Evolutionary conservation across 2,888 invertebrate genomes (phyloP).

Genomic region (Cheilosia vernalis): DNA sequence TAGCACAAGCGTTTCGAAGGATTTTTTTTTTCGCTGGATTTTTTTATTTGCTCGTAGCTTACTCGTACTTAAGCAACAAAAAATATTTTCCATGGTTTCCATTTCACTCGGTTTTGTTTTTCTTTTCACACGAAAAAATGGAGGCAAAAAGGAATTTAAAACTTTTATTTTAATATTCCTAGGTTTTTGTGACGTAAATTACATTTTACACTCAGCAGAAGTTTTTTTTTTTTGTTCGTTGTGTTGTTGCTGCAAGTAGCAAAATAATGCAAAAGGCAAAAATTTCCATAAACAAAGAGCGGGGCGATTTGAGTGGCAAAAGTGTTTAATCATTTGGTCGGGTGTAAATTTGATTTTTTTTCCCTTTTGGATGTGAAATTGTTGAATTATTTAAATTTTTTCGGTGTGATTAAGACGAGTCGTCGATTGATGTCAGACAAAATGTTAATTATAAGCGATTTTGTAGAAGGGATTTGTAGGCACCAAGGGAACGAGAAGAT

Average conservation of each 20-base stretch:
- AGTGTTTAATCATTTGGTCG: constrained; percentile 66
- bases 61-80: background rate
- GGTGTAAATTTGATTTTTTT: constrained; percentile 37
- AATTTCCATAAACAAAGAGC: background rate
- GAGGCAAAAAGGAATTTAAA: constrained; percentile 12
- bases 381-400: constrained; percentile 68
- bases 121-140: background rate
- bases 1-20: background rate
- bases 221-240: background rate
- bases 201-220: constrained; percentile 22
- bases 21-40: background rate
- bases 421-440: constrained; percentile 62
- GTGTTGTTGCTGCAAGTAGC: constrained; percentile 10
- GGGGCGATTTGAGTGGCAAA: background rate
- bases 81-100: constrained; percentile 25
- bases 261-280: constrained; percentile 14
- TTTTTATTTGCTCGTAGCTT: constrained; percentile 4
- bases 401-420: constrained; percentile 34
- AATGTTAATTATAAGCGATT: constrained; percentile 63
- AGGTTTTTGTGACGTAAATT: constrained; percentile 58
- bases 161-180: constrained; percentile 62
- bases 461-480: constrained; percentile 34
- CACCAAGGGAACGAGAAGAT: constrained; percentile 19
- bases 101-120: constrained; percentile 30
- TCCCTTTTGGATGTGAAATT: constrained; percentile 39